Evolutionary conservation across 2,113 vertebrate species (phyloP).

Genomic region (Caloenas nicobarica): DNA sequence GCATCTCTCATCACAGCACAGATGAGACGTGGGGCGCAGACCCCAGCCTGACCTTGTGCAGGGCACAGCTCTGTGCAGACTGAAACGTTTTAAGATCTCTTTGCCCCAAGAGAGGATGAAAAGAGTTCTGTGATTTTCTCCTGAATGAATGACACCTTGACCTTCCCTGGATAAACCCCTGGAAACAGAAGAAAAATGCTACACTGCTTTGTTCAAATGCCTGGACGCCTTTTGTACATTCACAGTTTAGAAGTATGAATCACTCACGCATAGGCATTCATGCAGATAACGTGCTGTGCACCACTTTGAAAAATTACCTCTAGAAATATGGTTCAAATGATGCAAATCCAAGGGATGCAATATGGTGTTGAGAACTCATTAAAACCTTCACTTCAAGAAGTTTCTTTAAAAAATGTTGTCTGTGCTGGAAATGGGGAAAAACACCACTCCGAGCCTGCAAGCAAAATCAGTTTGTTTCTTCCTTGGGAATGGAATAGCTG

Average conservation of each 20-base stretch:
- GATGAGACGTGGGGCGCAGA: not conserved
- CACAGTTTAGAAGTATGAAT: not conserved
- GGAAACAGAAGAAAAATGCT: not conserved
- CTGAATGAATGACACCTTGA: not conserved
- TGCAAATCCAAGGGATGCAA: slow-evolving; percentile 42
- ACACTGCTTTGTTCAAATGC: not conserved
- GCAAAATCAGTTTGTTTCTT: slow-evolving; percentile 25
- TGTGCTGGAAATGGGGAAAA: not conserved
- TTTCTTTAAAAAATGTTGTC: slow-evolving; percentile 17
- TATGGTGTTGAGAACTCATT: slow-evolving; percentile 42
- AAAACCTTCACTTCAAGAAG: not conserved
- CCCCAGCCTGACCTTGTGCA: not conserved
- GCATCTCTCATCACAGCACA: not conserved
- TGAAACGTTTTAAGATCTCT: not conserved
- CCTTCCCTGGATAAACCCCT: not conserved
- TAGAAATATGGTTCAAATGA: slow-evolving; percentile 50
- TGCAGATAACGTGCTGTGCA: slow-evolving; percentile 14
- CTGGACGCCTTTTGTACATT: not conserved
- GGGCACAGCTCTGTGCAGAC: not conserved
- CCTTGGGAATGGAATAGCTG: not conserved
- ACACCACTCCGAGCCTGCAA: not conserved
- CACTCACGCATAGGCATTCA: not conserved
- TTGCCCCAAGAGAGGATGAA: not conserved
- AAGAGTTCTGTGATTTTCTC: not conserved
- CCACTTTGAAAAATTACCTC: slow-evolving; percentile 56